Conservation (phyloP, 2,888 invertebrate genomes). For the Gymnosoma rotundatum region DNA sequence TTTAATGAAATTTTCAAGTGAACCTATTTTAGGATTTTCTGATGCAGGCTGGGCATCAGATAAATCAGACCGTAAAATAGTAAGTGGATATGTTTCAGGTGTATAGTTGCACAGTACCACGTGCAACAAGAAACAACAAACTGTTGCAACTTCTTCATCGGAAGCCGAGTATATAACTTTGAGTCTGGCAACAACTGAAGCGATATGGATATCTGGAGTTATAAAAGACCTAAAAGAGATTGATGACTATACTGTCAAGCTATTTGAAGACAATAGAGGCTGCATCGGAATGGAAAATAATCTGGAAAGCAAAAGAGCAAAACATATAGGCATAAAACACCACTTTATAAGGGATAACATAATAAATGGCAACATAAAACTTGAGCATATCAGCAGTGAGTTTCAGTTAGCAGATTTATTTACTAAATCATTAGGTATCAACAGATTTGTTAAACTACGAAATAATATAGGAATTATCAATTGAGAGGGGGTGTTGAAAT, state of each 20-base stretch:
- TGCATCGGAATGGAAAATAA: slow-evolving; percentile 1
- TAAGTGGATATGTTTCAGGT: slow-evolving; percentile 48
- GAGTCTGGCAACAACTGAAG: slow-evolving; percentile 20
- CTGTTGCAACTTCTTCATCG: slow-evolving; percentile 36
- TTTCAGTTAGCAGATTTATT: not conserved
- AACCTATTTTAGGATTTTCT: not conserved
- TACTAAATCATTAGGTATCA: not conserved
- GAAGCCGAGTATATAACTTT: slow-evolving; percentile 8
- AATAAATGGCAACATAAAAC: not conserved
- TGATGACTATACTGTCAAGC: not conserved
- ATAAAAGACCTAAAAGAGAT: not conserved
- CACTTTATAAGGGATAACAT: slow-evolving; percentile 19
- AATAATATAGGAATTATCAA: not conserved
- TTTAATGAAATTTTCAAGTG: not conserved
- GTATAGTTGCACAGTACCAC: slow-evolving; percentile 44
- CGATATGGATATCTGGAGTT: not conserved
- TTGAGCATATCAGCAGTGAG: not conserved
- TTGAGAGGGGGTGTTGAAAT: not conserved
- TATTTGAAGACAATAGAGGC: slow-evolving; percentile 20
- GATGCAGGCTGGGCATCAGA: slow-evolving; percentile 7
- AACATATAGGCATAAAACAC: slow-evolving; percentile 43
- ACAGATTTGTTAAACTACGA: not conserved
- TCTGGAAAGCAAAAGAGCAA: slow-evolving; percentile 47
- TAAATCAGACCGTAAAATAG: no score
- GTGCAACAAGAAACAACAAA: slow-evolving; percentile 53